Conservation (phyloP, 2,113 vertebrate species). For the Oreochromis spilurus region DNA sequence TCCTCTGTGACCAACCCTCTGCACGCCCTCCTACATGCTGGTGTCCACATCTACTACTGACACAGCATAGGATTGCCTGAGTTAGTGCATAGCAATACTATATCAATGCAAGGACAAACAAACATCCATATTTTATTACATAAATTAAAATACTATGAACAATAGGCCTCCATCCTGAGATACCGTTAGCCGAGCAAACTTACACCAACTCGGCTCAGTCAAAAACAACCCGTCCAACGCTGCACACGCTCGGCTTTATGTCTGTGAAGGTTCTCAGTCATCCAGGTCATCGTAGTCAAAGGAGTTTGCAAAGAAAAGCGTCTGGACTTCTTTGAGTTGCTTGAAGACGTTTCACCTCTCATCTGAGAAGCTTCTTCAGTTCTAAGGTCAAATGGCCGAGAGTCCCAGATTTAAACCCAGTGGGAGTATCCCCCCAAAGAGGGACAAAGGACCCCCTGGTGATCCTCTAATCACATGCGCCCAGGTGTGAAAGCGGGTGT, state of each 20-base stretch:
- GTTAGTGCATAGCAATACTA: not conserved
- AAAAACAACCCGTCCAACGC: not conserved
- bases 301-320: too few species aligned
- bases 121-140: not conserved
- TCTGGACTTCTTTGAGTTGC: too few species aligned
- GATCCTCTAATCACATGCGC: too few species aligned
- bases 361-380: too few species aligned
- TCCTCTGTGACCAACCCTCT: not conserved
- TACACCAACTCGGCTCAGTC: not conserved
- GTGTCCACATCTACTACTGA: not conserved
- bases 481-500: too few species aligned
- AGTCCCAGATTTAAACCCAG: too few species aligned
- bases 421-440: too few species aligned
- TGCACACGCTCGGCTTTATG: not conserved
- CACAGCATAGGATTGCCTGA: accelerated
- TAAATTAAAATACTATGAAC: not conserved
- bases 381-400: too few species aligned
- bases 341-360: too few species aligned
- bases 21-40: not conserved
- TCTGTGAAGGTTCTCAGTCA: too few species aligned
- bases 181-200: accelerated
- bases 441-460: too few species aligned
- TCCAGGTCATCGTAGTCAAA: too few species aligned
- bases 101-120: not conserved
- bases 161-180: accelerated